Conservation (phyloP, 1,140 invertebrate genomes). For the Goniozus legneri region DNA sequence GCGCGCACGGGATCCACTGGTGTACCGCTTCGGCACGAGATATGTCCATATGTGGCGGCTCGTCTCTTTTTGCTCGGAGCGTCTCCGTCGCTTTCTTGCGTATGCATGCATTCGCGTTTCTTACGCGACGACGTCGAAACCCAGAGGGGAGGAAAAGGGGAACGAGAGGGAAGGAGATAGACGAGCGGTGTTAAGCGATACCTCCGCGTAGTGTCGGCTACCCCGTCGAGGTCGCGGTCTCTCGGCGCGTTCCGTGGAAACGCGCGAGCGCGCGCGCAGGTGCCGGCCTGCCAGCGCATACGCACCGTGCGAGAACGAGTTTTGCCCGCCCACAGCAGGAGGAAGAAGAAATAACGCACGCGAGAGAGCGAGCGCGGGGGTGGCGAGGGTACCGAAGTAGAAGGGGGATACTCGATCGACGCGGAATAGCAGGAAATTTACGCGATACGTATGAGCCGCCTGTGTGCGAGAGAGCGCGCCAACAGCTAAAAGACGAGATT, state of each 20-base stretch:
- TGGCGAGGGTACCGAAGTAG: not conserved
- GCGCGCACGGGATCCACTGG: too few relatives aligned
- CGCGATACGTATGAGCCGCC: too few relatives aligned
- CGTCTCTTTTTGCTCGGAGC: too few relatives aligned
- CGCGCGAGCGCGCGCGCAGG: slow-evolving; percentile 13
- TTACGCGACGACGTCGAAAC: too few relatives aligned
- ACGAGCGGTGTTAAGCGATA: slow-evolving; percentile 28
- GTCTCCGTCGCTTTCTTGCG: slow-evolving; percentile 7
- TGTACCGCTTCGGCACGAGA: not conserved
- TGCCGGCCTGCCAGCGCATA: slow-evolving; percentile 6
- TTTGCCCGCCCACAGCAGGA: slow-evolving; percentile 3
- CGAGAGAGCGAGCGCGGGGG: not conserved
- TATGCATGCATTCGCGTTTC: slow-evolving; percentile 4
- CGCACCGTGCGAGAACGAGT: slow-evolving; percentile 24
- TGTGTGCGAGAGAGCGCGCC: too few relatives aligned
- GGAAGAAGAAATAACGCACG: not conserved
- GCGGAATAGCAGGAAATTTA: too few relatives aligned
- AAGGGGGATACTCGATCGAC: not conserved
- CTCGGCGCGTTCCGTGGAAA: not conserved
- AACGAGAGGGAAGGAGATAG: slow-evolving; percentile 7
- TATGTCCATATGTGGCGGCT: not conserved
- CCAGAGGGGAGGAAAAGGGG: not conserved
- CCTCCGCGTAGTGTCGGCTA: slow-evolving; percentile 15
- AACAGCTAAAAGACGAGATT: too few relatives aligned
- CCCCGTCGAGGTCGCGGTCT: slow-evolving; percentile 21